Percentiles rank a stretch among this genome's conserved stretches.
Evolutionary conservation across 2,113 vertebrate genomes (phyloP).

Genomic region (Conger conger): DNA sequence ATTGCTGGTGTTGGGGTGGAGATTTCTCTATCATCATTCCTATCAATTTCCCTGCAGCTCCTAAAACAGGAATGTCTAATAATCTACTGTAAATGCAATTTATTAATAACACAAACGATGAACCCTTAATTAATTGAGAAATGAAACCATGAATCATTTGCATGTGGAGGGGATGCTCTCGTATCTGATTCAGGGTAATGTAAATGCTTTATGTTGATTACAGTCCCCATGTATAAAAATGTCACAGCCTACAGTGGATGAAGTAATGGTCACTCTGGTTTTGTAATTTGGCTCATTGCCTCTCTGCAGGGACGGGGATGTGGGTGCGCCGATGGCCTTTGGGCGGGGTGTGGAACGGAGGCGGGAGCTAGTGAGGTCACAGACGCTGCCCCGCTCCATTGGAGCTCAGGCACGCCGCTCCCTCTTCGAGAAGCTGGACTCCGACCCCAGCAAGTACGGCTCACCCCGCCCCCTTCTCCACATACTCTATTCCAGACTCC

Average conservation of each 20-base stretch:
- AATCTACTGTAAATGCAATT: too few relatives aligned
- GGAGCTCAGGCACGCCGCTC: constrained; percentile 81
- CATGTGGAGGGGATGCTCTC: too few relatives aligned
- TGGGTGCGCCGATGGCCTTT: constrained; percentile 37
- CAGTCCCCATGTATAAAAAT: too few relatives aligned
- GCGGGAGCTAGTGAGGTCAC: constrained; percentile 77
- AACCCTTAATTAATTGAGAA: too few relatives aligned
- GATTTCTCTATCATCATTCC: too few relatives aligned
- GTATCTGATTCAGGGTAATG: too few relatives aligned
- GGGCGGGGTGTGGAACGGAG: constrained; percentile 73
- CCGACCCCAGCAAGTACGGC: constrained; percentile 73
- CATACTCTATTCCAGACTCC: neutral
- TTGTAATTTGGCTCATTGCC: neutral
- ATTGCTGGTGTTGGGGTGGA: too few relatives aligned
- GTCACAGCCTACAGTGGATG: neutral
- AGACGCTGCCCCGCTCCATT: constrained; percentile 73
- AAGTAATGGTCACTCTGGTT: neutral
- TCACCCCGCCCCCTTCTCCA: neutral
- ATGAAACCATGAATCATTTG: too few relatives aligned
- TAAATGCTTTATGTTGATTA: too few relatives aligned
- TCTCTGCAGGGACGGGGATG: constrained; percentile 46
- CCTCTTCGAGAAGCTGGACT: constrained; percentile 82
- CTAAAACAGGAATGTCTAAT: too few relatives aligned
- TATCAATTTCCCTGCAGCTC: too few relatives aligned
- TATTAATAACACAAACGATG: too few relatives aligned